Conservation (phyloP, 2,113 vertebrate species). For the Ophthalmolycus amberensis region DNA sequence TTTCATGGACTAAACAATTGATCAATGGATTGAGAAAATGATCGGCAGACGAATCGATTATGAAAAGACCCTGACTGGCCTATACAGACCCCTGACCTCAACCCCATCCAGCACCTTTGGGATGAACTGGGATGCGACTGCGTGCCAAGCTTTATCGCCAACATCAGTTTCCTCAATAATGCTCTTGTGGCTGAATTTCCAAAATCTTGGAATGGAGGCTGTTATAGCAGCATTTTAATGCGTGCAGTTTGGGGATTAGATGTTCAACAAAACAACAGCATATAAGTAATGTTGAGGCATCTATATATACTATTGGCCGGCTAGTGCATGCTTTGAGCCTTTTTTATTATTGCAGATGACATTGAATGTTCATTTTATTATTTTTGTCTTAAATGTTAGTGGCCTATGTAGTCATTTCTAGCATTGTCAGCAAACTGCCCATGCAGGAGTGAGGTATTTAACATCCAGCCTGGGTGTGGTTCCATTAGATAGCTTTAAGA, state of each 20-base stretch:
- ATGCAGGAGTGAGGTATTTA: constrained; percentile 63
- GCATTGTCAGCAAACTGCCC: constrained; percentile 62
- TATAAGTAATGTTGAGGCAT: not conserved
- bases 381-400: constrained; percentile 28
- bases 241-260: not conserved
- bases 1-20: not conserved
- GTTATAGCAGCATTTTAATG: not conserved
- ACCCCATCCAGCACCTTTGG: not conserved
- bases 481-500: constrained; percentile 76
- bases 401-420: constrained; percentile 32
- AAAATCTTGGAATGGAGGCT: not conserved
- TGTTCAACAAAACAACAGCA: not conserved
- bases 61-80: not conserved
- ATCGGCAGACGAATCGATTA: not conserved
- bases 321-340: not conserved
- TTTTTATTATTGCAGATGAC: not conserved
- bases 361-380: not conserved
- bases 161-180: constrained; percentile 18
- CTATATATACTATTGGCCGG: constrained; percentile 1
- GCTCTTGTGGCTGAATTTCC: not conserved
- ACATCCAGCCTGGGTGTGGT: constrained; percentile 65
- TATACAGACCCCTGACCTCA: not conserved
- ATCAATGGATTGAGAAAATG: not conserved
- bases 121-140: not conserved
- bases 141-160: not conserved